Evolutionary conservation across 2,888 invertebrate genomes (phyloP), one percentile per base, ranked within the genome.

Genomic region (Drosophila sordidula): DNA sequence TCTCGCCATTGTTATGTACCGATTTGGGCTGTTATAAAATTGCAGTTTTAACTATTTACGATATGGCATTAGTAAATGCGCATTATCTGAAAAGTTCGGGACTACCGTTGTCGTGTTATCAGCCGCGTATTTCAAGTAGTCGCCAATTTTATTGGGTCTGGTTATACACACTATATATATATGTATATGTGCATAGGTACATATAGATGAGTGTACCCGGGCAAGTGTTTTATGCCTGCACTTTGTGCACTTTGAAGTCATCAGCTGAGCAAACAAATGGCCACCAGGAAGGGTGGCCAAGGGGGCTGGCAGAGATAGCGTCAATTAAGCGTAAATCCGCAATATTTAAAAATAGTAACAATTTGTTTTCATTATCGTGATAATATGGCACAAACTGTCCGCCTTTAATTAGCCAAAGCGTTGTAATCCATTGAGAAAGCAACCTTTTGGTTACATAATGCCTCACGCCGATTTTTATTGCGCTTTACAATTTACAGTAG

Each of bases 281-380:
- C 2, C 6, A 26, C 2, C 8, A 0, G 12, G 38, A 25, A 9
- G 8, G n/a, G 0, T 12, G n/a, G 12, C 18, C 18, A n/a, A 9
- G 14, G 18, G 16, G 46, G 12, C 12, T 16, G 25, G 22, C 9
- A 8, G 4, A 36, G 50, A 76, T 47, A 63, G 54, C 51, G 50
- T 57, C 59, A 79, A 65, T 81, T 78, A 75, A 59, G 45, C 46
- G 45, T 42, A 65, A 49, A 52, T 62, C 56, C 41, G 55, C 57
- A 50, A 44, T 57, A 38, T 66, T 71, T 88, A 76, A 79, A 88
- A 88, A 88, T 88, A 89, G 71, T 65, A 65, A 70, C 73, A 89
- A 87, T 87, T 89, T 57, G 66, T 59, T 67, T 75, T 70, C 65
- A 87, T 87, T 89, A 81, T 68, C 72, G 67, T 56, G 65, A 38